Evolutionary conservation across 2,113 vertebrate genomes (phyloP).

Genomic region (Monarcha castaneiventris): DNA sequence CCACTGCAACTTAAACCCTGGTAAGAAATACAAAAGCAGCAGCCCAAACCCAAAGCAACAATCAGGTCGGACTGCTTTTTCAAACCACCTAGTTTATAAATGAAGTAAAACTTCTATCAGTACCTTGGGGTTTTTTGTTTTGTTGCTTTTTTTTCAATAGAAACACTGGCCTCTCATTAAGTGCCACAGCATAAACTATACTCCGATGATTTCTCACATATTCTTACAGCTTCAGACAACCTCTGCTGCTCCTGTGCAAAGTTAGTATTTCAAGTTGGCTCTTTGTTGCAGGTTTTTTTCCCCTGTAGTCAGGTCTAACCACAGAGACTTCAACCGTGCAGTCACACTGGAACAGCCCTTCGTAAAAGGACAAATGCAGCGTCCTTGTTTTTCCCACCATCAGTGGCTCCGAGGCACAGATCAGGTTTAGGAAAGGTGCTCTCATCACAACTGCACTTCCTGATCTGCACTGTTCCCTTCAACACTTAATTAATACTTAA

Average conservation of each 20-base stretch:
- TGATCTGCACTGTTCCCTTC: not conserved
- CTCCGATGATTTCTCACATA: not conserved
- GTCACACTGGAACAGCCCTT: not conserved
- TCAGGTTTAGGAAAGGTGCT: not conserved
- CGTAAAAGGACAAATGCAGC: not conserved
- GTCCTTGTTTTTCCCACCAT: not conserved
- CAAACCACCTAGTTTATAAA: not conserved
- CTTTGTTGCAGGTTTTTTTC: not conserved
- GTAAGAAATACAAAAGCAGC: not conserved
- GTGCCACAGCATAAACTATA: not conserved
- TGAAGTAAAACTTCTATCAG: not conserved
- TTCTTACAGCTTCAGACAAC: not conserved
- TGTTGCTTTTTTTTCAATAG: not conserved
- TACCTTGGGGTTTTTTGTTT: not conserved
- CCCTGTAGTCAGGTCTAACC: not conserved
- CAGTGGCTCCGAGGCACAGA: not conserved
- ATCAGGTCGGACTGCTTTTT: not conserved
- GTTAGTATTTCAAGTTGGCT: not conserved
- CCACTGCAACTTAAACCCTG: not conserved
- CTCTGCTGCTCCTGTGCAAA: not conserved
- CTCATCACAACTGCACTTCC: not conserved
- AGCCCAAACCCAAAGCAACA: not conserved
- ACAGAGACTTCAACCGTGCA: not conserved
- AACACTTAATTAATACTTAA: not conserved
- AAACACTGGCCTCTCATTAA: not conserved